These are phyloP conservation scores for Gastrophysa polygoni DNA, from an alignment of 2,888 invertebrate species.

Conservation along the genomic window DNA sequence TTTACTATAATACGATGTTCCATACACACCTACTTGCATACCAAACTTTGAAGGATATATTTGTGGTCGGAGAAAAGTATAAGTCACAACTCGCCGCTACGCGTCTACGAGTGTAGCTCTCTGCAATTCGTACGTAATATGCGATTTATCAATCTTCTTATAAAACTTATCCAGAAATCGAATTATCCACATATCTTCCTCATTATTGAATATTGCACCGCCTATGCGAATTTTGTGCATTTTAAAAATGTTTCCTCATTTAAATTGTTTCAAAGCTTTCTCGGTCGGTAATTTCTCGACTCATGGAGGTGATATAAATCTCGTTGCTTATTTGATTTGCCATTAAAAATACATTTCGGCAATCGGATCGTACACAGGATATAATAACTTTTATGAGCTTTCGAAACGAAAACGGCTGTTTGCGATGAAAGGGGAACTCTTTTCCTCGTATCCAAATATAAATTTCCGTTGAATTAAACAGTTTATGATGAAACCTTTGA, in stretches of 20 bases:
- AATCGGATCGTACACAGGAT: background rate
- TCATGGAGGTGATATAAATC: background rate
- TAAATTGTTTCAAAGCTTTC: background rate
- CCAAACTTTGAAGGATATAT: too few relatives aligned
- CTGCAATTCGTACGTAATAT: too few relatives aligned
- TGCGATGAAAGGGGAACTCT: slow-evolving; percentile 19
- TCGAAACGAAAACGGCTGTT: slow-evolving; percentile 3
- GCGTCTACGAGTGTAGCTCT: too few relatives aligned
- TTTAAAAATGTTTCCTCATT: background rate
- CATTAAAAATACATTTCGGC: background rate
- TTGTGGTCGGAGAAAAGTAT: too few relatives aligned
- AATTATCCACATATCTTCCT: too few relatives aligned
- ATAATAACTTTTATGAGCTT: slow-evolving; percentile 11
- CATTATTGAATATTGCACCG: too few relatives aligned
- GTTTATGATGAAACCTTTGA: slow-evolving; percentile 29
- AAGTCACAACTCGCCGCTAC: too few relatives aligned
- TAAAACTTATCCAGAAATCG: too few relatives aligned
- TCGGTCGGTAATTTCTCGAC: background rate
- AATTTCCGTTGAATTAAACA: slow-evolving; percentile 23
- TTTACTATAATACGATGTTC: too few relatives aligned
- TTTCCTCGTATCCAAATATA: slow-evolving; percentile 15
- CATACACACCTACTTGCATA: too few relatives aligned
- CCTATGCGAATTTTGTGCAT: too few relatives aligned
- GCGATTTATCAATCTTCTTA: too few relatives aligned
- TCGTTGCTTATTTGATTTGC: background rate